Conservation (phyloP, 2,113 vertebrate species). For the Sisor rabdophorus region DNA sequence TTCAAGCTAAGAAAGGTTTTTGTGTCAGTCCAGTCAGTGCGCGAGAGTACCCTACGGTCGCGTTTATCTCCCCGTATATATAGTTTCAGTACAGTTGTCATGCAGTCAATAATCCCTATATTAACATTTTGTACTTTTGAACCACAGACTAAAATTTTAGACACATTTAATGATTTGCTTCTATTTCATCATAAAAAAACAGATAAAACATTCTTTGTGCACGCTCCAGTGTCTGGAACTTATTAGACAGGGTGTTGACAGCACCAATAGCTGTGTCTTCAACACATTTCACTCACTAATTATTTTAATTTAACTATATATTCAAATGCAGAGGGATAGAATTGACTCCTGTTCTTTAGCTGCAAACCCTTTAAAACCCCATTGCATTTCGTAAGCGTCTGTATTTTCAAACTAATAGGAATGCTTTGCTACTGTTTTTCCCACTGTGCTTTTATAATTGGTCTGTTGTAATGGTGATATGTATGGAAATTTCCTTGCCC, state of each 20-base stretch:
- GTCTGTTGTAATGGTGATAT: constrained; percentile 21
- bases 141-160: background rate
- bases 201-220: background rate
- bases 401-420: constrained; percentile 14
- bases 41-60: background rate
- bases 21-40: constrained; percentile 2
- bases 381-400: background rate
- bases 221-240: constrained; percentile 11
- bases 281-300: constrained; percentile 30
- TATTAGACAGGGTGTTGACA: constrained; percentile 28
- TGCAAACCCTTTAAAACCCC: background rate
- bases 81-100: background rate
- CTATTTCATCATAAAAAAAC: background rate
- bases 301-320: constrained; percentile 24
- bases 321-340: constrained; percentile 29
- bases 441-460: constrained; percentile 23
- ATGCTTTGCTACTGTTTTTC: constrained; percentile 9
- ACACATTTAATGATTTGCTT: background rate
- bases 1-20: background rate
- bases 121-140: background rate
- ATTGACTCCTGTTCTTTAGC: background rate
- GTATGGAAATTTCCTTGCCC: constrained; percentile 34
- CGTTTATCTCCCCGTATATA: background rate
- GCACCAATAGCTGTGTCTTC: constrained; percentile 27
- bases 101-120: background rate